Base-by-base conservation (phyloP, 1,140 invertebrate species). In the Episyrphus balteatus region DNA sequence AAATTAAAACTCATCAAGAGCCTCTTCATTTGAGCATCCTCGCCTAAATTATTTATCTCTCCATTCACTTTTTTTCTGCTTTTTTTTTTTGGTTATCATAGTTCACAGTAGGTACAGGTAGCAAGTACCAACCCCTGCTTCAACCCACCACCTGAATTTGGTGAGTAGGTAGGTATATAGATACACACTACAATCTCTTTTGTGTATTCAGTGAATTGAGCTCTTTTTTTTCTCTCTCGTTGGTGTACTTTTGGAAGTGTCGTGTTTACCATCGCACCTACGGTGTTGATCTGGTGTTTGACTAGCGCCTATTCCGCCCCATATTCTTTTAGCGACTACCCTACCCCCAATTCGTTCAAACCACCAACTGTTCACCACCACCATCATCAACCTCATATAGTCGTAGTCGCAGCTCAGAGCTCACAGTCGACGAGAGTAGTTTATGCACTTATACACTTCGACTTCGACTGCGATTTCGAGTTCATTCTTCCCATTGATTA, bases 261-360 rank as follows among this genome's bases (percentile, higher is more conserved):
- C 21, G 45, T 47, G 45, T 47, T 36, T 47, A 19, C 36, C 10
- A 39, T 40, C 15, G 39, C 45, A 47, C 45, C 45, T 47, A n/a
- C 14, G 19, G 45, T 47, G 45, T 46, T 46, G 21, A 32, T 32
- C 44, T 18, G 44, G 44, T 46, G 44, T 47, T 34, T 34, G 38
- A 11, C 10, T 38, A 34, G 45, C 45, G n/a, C 45, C 36, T 42
- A 13, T 42, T 42, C 18, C 18, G 13, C 19, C 40, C 40, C 40
- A 13, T 18, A 13, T 18, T 13, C 40, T 42, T 42, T 42, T 42
- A 13, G 13, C 21, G 21, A 26, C 21, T 26, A 26, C 21, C 21
- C 15, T 17, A 13, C 40, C 5, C 40, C 15, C 40, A 18, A 7
- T 5, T 13, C 40, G 7, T 3, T 5, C 40, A 2, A 5, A 17